Conservation (phyloP, 2,113 vertebrate genomes). For the Prinia subflava region DNA sequence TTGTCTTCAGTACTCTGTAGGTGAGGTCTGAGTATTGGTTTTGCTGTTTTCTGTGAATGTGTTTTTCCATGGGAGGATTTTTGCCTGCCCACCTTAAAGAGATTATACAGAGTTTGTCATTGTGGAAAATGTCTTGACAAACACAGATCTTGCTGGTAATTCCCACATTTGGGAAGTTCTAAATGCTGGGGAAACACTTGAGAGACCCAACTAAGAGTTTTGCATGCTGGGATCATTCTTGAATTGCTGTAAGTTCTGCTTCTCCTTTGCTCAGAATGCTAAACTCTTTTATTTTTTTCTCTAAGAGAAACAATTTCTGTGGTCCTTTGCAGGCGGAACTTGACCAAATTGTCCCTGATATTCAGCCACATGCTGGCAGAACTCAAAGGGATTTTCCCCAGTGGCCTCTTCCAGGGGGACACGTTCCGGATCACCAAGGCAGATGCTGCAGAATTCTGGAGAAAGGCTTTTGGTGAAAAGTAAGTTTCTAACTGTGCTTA, state of each 20-base stretch:
- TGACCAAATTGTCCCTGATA: slow-evolving; percentile 96
- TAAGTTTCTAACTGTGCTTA: slow-evolving; percentile 66
- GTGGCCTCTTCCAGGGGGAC: slow-evolving; percentile 94
- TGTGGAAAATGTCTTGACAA: not conserved
- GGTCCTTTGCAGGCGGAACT: slow-evolving; percentile 81
- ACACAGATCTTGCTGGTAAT: not conserved
- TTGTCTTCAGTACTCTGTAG: not conserved
- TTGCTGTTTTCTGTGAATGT: not conserved
- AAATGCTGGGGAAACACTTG: not conserved
- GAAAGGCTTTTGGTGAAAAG: slow-evolving; percentile 96
- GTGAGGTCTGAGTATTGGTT: not conserved
- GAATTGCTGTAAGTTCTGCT: fast-evolving
- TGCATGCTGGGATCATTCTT: not conserved
- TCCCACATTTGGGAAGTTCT: not conserved
- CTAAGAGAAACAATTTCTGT: not conserved
- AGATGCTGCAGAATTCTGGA: slow-evolving; percentile 98
- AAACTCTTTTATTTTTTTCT: not conserved
- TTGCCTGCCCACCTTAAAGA: not conserved
- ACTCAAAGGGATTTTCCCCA: slow-evolving; percentile 96
- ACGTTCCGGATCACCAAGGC: slow-evolving; percentile 98
- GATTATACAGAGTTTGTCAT: not conserved
- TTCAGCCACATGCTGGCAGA: slow-evolving; percentile 99
- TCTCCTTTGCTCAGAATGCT: not conserved
- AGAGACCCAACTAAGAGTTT: not conserved
- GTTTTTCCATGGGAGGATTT: not conserved